Percentiles rank a stretch among this genome's conserved stretches.
Conservation (phyloP, 2,888 invertebrate species). For the Pyrochroa serraticornis region DNA sequence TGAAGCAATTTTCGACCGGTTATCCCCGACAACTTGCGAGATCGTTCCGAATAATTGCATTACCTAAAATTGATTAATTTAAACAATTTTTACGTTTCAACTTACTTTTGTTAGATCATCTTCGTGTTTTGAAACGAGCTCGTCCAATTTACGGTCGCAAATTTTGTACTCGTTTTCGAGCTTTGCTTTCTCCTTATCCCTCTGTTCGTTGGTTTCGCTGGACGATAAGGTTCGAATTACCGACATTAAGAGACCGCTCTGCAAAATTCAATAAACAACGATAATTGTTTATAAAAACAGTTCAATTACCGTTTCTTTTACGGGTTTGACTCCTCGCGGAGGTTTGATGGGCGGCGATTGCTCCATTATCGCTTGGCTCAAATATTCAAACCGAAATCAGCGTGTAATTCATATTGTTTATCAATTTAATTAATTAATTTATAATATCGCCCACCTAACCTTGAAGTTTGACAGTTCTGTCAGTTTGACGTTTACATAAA, state of each 20-base stretch:
- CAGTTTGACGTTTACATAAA: too few relatives aligned
- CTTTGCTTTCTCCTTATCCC: constrained; percentile 90
- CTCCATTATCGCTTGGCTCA: constrained; percentile 45
- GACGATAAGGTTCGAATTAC: constrained; percentile 94
- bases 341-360: constrained; percentile 79
- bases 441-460: too few relatives aligned
- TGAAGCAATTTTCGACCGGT: constrained; percentile 75
- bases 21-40: constrained; percentile 76
- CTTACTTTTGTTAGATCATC: constrained; percentile 82
- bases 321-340: constrained; percentile 83
- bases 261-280: constrained; percentile 36
- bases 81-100: constrained; percentile 2
- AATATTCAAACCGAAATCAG: too few relatives aligned
- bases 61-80: constrained; percentile 47
- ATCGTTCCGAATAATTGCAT: constrained; percentile 76
- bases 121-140: constrained; percentile 86
- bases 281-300: constrained; percentile 12
- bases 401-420: too few relatives aligned
- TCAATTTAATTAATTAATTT: too few relatives aligned
- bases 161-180: constrained; percentile 92
- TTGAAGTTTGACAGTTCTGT: too few relatives aligned
- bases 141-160: constrained; percentile 87
- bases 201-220: constrained; percentile 91
- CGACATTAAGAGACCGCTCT: constrained; percentile 90
- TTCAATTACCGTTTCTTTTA: constrained; percentile 79